phyloP scores from a whole-genome alignment of 1,140 invertebrate species.

The Mizuhopecten yessoensis region DNA sequence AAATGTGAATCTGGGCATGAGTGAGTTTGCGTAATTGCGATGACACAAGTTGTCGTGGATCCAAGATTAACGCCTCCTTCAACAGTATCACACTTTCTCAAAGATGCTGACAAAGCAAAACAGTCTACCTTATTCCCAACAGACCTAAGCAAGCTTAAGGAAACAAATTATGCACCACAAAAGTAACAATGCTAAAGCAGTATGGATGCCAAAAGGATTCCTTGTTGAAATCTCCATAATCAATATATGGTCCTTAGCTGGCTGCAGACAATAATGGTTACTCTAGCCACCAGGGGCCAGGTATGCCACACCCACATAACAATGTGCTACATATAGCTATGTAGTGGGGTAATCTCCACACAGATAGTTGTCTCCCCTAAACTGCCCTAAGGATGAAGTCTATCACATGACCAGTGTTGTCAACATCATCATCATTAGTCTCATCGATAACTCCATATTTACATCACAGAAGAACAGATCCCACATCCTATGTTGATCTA shows the following conservation, averaged over 20 bases:
- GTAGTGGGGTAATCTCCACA: background rate
- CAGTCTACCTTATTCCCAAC: background rate
- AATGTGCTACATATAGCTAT: background rate
- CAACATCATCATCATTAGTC: too few relatives aligned
- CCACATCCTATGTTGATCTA: too few relatives aligned
- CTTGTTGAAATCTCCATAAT: slow-evolving; percentile 8
- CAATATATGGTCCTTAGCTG: slow-evolving; percentile 2
- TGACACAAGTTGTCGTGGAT: background rate
- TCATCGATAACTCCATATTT: too few relatives aligned
- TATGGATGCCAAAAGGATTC: background rate
- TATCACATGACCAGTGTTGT: background rate
- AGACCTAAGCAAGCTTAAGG: background rate
- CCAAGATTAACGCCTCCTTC: background rate
- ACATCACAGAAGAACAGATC: too few relatives aligned
- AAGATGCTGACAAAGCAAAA: background rate
- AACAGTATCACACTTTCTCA: background rate
- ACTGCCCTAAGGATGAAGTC: background rate
- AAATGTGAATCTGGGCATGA: background rate
- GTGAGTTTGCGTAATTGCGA: background rate
- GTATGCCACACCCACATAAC: background rate
- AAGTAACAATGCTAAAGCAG: background rate
- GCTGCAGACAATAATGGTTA: background rate
- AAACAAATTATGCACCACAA: background rate
- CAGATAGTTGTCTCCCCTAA: background rate
- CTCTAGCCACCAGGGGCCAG: background rate